These are phyloP conservation scores for Ditula angustiorana DNA, from an alignment of 2,888 invertebrate genomes.

Conservation along the genomic window DNA sequence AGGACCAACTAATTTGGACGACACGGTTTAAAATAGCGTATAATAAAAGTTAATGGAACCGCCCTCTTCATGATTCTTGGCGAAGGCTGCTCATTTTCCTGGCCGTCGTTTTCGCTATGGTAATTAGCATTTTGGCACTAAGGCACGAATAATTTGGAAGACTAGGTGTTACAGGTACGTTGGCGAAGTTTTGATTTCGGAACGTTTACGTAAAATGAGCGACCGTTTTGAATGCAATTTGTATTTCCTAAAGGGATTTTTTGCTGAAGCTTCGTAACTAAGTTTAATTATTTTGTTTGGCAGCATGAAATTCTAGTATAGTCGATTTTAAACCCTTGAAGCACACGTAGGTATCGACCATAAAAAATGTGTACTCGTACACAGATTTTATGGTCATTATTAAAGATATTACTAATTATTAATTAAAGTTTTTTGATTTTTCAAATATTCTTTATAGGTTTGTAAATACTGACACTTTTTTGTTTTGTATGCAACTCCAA, in stretches of 20 bases:
- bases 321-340: too few species aligned
- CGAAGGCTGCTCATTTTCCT: constrained; percentile 76
- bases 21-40: constrained; percentile 79
- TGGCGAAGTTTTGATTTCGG: constrained; percentile 37
- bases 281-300: background rate
- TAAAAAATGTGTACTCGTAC: too few species aligned
- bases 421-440: too few species aligned
- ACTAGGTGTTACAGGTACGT: constrained; percentile 50
- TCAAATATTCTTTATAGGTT: too few species aligned
- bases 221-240: constrained; percentile 34
- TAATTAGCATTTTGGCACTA: constrained; percentile 84
- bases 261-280: background rate
- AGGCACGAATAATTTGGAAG: constrained; percentile 74
- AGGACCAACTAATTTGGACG: constrained; percentile 83
- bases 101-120: constrained; percentile 71
- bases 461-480: too few species aligned
- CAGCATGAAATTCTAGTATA: too few species aligned
- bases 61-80: constrained; percentile 80
- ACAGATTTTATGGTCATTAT: too few species aligned
- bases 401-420: too few species aligned
- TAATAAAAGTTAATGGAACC: constrained; percentile 83
- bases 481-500: too few species aligned
- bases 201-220: constrained; percentile 36
- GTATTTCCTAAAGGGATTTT: constrained; percentile 11
- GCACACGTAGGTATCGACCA: too few species aligned